These are phyloP conservation scores for Rhopalosiphum nymphaeae DNA, from an alignment of 2,888 invertebrate genomes.

Conservation along the genomic window DNA sequence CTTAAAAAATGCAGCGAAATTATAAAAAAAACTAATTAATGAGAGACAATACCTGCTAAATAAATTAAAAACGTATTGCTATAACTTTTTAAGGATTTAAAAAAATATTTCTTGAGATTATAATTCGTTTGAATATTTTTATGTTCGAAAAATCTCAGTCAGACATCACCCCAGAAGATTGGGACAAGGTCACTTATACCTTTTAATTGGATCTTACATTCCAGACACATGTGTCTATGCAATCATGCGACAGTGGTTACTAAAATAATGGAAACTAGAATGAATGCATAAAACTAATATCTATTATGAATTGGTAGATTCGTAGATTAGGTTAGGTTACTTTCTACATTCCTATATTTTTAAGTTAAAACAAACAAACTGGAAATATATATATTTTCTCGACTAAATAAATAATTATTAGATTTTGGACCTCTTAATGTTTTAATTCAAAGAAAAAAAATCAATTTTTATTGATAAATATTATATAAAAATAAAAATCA, in stretches of 20 bases:
- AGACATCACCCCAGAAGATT: conserved; percentile 36
- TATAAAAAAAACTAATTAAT: neutral
- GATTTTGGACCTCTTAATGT: neutral
- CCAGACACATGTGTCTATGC: conserved; percentile 31
- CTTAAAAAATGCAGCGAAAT: neutral
- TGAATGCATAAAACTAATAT: neutral
- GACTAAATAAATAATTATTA: neutral
- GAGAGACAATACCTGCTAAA: neutral
- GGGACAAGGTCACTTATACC: conserved; percentile 54
- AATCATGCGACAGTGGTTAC: conserved; percentile 37
- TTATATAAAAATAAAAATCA: too few relatives aligned
- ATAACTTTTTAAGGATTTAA: neutral
- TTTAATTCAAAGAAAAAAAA: too few relatives aligned
- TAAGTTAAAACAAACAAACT: neutral
- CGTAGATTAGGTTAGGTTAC: neutral
- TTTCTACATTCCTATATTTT: neutral
- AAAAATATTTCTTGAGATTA: conserved; percentile 36
- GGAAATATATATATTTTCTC: neutral
- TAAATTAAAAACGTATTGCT: neutral
- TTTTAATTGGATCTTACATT: conserved; percentile 48
- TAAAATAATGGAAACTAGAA: conserved; percentile 31
- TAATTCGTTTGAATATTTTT: conserved; percentile 13
- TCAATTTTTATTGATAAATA: too few relatives aligned
- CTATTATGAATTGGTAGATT: neutral
- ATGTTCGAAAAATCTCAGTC: conserved; percentile 32